Base-by-base conservation (phyloP, 2,113 vertebrate genomes). In the Pangasianodon gigas region DNA sequence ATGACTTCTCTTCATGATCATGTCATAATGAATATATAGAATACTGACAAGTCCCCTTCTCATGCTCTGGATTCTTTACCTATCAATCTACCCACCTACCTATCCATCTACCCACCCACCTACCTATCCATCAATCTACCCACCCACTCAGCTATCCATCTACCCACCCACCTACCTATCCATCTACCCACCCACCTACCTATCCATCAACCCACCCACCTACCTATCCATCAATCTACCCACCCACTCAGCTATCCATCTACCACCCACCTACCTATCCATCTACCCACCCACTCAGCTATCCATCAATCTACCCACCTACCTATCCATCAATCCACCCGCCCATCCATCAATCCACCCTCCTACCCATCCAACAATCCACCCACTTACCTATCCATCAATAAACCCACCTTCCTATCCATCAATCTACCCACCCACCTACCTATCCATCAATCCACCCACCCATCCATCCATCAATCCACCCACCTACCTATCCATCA, bases 111-210 rank as follows among this genome's bases (percentile, higher is more conserved):
- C 6, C 62, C 62, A 67, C 0, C 9, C 62, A 67, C 6, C 62
- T 6, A 67, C 0, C 62, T 67, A n/a, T 11, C 26, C 10, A 54
- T 13, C 26, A 0, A 9, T 65, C 26, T 1, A 65, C 26, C 62
- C 24, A 29, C 2, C 62, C 19, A 60, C 21, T n/a, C n/a, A n/a
- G n/a, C 9, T 29, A 65, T 9, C 26, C 7, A 14, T 14, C 29
- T 1, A 4, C 1, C 2, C 0, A 74, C 32, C 13, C 65, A 26
- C 6, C 6, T 6, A 32, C 2, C 9, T 13, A n/a, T 13, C 2
- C 29, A 62, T 62, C 58, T 24, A 69, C 5, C 29, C 65, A 32
- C 1, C 0, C n/a, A 69, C 13, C 29, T 16, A 32, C 1, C 65
- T 7, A 67, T 13, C 65, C 0, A 67, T 26, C n/a, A 3, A n/a